Evolutionary conservation across 92 coral and sea anemone genomes (phyloP), one percentile per base, ranked within the genome.

Genomic region (Ricordea florida): DNA sequence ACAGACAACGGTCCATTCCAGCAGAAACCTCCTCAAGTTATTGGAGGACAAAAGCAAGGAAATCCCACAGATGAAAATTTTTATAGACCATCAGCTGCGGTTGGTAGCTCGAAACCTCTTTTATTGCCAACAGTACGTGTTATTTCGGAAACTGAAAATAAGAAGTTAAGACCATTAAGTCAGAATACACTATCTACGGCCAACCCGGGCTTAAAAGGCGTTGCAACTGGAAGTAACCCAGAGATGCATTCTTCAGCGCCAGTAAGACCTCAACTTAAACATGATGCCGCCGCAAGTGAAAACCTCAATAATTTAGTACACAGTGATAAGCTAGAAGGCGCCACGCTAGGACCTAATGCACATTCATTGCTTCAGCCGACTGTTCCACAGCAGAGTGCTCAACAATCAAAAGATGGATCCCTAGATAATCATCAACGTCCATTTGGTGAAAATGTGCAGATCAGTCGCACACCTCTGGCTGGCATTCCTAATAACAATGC

Each of bases 321-420:
- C n/a, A 70, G 77, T 40, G 77, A 70, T 13, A 70, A 55, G 15
- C 41, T 70, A 15, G 77, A 41, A n/a, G 77, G 77, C 25, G 77
- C 77, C 13, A 42, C 44, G 27, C 42, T 70, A 53, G 77, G 77
- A 14, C 77, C 77, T 13, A 55, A 70, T 13, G 77, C 77, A 27
- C 77, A 70, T 25, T 70, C 77, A 1, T 13, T 70, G 20, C 65
- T 70, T 15, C 77, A 70, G 17, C 58, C 65, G 38, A 57, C 48
- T 26, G 3, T 42, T 0, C 23, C 41, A 0, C 53, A 27, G 23
- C 77, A 37, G 30, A 8, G 28, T n/a, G 35, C 48, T 10, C 40
- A n/a, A n/a, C n/a, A n/a, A n/a, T n/a, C n/a, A n/a, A n/a, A 4
- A 28, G 28, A 15, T 17, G 51, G 36, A 10, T 4, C 16, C 11